Percentiles rank a stretch among this genome's conserved stretches.
Conservation (phyloP, 2,113 vertebrate species). For the Corvus hawaiiensis region DNA sequence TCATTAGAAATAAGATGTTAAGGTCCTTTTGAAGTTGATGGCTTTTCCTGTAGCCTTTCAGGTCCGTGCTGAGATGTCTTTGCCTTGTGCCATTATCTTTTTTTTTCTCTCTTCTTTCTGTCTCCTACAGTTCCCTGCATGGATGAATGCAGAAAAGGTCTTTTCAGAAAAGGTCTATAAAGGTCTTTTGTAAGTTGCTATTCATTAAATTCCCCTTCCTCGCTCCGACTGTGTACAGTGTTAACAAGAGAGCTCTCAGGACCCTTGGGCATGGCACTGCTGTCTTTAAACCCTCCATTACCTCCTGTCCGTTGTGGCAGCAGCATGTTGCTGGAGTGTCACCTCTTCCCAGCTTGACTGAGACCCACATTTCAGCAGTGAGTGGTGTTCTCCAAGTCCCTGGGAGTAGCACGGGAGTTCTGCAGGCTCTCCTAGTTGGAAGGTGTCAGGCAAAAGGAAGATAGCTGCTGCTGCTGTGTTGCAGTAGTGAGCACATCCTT, state of each 20-base stretch:
- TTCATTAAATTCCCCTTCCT: neutral
- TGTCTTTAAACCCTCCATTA: neutral
- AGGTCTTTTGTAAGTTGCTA: neutral
- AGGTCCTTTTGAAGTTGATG: neutral
- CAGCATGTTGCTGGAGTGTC: neutral
- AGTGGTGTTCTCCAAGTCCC: neutral
- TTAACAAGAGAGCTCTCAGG: neutral
- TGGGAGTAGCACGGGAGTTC: neutral
- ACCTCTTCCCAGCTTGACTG: neutral
- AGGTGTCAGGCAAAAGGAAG: neutral
- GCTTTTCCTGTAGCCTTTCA: slow-evolving; percentile 1
- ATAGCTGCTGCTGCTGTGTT: neutral
- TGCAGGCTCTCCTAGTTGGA: neutral
- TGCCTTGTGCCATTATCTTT: neutral
- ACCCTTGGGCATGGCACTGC: neutral
- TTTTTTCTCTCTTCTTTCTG: neutral
- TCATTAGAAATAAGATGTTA: neutral
- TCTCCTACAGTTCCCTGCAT: neutral
- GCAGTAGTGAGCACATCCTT: neutral
- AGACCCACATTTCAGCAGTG: neutral
- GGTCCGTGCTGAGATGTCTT: neutral
- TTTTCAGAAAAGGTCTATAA: neutral
- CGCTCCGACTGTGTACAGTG: neutral
- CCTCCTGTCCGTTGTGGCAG: neutral
- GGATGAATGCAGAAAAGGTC: neutral